Evolutionary conservation across 2,888 invertebrate genomes (phyloP), one percentile per base, ranked within the genome.

Genomic region (Drosophila prostipennis): DNA sequence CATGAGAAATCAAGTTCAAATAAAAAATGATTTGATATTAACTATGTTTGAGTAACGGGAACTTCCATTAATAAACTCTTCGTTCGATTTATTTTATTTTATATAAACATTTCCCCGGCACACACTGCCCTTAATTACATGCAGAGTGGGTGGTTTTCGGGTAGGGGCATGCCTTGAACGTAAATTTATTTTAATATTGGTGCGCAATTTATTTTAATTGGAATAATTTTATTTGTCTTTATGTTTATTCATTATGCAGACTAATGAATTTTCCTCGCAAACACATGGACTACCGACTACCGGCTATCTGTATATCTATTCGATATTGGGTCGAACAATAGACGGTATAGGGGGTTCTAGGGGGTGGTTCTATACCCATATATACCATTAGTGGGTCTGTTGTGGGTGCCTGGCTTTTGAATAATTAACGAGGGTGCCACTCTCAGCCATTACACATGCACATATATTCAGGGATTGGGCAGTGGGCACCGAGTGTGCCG

Each of bases 151-250:
- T 19, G 36, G 46, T n/a, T 10, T 6, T 45, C 3, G 16, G 42
- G 64, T 36, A 29, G 49, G 57, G 57, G 54, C 42, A 37, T 64
- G 82, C 73, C 74, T 76, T 79, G 59, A 55, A 72, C 64, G 75
- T 67, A 78, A 86, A 78, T 86, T 78, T 77, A 85, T 85, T 85
- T 85, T 87, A 87, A 89, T 79, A 85, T 89, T 78, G 88, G 78
- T 73, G 77, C 80, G 88, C 89, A 88, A 89, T 88, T 89, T 87
- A 89, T 89, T 89, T 87, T 87, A 87, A 87, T 87, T 87, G 89
- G 88, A 88, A 89, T 87, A 89, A 89, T 89, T 89, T 87, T 85
- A 85, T 89, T 85, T 89, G 87, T 89, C 89, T 88, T 87, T 87
- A 87, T 87, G 89, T 89, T 87, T 85, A 85, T 85, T 85, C 87